Evolutionary conservation across 2,888 invertebrate genomes (phyloP).

Genomic region (Linnaemya tessellans): DNA sequence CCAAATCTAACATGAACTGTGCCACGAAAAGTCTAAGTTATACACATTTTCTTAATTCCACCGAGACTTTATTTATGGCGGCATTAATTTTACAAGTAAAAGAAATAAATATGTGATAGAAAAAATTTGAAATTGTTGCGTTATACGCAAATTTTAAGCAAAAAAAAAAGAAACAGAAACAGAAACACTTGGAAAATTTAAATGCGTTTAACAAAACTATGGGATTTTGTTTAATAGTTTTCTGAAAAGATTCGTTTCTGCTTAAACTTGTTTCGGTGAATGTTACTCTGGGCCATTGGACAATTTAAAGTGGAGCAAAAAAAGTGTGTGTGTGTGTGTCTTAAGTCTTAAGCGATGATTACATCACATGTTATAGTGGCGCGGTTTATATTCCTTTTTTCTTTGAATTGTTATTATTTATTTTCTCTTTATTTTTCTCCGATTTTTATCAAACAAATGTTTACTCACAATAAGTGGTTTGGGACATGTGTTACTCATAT

Average conservation of each 20-base stretch:
- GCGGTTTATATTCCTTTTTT: slow-evolving; percentile 35
- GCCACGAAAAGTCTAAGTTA: slow-evolving; percentile 20
- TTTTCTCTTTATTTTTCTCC: too few species aligned
- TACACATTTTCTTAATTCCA: slow-evolving; percentile 47
- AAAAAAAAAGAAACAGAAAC: background rate
- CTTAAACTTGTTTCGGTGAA: slow-evolving; percentile 53
- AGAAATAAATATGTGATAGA: slow-evolving; percentile 9
- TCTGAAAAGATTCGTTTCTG: slow-evolving; percentile 3
- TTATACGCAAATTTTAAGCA: slow-evolving; percentile 66
- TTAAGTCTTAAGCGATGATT: slow-evolving; percentile 55
- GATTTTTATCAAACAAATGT: slow-evolving; percentile 10
- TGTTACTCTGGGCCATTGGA: slow-evolving; percentile 38
- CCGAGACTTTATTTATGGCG: slow-evolving; percentile 61
- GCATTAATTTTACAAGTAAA: slow-evolving; percentile 34
- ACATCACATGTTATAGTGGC: slow-evolving; percentile 57
- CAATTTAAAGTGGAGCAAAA: slow-evolving; percentile 60
- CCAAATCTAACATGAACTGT: slow-evolving; percentile 39
- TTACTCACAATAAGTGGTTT: slow-evolving; percentile 36
- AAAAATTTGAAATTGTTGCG: slow-evolving; percentile 58
- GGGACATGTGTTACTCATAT: slow-evolving; percentile 30
- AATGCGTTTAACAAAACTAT: slow-evolving; percentile 64
- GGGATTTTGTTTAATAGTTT: slow-evolving; percentile 5
- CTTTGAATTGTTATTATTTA: slow-evolving; percentile 8
- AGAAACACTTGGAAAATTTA: slow-evolving; percentile 15
- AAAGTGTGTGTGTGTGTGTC: slow-evolving; percentile 20